Base-by-base conservation (phyloP, 1,140 invertebrate species). In the Drosophila auraria region DNA sequence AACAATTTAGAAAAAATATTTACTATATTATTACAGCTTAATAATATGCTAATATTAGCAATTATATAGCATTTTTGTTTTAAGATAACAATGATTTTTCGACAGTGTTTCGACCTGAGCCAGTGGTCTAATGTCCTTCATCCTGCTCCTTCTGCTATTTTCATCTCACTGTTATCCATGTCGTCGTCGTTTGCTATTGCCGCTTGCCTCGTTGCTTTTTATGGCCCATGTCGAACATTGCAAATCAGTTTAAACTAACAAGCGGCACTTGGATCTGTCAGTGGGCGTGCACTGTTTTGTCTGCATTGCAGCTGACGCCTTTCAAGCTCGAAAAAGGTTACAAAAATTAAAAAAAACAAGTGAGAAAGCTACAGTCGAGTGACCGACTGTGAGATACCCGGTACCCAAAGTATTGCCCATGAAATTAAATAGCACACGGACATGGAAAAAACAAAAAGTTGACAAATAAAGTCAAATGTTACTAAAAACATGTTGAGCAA, bases 171-270 rank as follows among this genome's bases (percentile, higher is more conserved):
- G 75, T 70, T 69, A 57, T 78, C 75, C 75, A 78, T 78, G 75
- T 78, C 51, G 65, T 58, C 53, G 47, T 79, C 62, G 76, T 62
- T 76, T 74, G 70, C 50, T 63, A 45, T 71, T 53, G 63, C 58
- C 64, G 33, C 30, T 62, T 62, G 68, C 64, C 72, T 83, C 84
- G 80, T 90, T 83, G 73, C 86, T 90, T 89, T 89, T 89, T 89
- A 89, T 89, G 69, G 84, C 82, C 78, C 84, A 90, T 90, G 84
- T 89, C 86, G 90, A 89, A 89, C 84, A 90, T 83, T 90, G 84
- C 84, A 89, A 89, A 90, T 89, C 84, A 89, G 86, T 89, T 89
- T 84, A 89, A 89, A 90, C 84, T 89, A 90, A 89, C 84, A 90
- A 84, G 47, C 33, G 81, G 53, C 42, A 61, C 68, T 74, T 59